Percentiles rank a stretch among this genome's conserved stretches.
Evolutionary conservation across 2,113 vertebrate species (phyloP).

Genomic region (Scolopax mira): DNA sequence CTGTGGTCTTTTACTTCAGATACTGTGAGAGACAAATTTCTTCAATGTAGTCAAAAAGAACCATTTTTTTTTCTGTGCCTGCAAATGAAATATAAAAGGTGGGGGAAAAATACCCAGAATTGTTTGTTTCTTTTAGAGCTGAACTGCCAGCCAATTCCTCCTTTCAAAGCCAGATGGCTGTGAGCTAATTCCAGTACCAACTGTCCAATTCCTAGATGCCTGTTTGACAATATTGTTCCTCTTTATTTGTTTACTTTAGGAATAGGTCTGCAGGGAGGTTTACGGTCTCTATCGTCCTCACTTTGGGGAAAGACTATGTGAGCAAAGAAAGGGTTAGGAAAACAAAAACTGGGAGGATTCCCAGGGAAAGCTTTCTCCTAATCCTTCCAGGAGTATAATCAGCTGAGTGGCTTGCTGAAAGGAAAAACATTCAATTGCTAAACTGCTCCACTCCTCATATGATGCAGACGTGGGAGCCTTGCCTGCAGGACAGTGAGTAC

Average conservation of each 20-base stretch:
- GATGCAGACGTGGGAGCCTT: not conserved
- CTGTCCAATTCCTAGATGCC: conserved; percentile 46
- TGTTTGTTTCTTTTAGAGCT: not conserved
- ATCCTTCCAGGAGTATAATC: not conserved
- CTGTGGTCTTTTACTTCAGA: not conserved
- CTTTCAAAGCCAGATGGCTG: conserved; percentile 51
- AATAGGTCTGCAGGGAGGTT: conserved; percentile 10
- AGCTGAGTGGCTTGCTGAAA: not conserved
- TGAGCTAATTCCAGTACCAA: conserved; percentile 44
- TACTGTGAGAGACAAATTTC: not conserved
- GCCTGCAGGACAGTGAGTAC: not conserved
- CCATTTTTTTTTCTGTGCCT: not conserved
- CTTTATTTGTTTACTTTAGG: conserved; percentile 49
- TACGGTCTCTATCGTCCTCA: not conserved
- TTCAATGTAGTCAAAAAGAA: not conserved
- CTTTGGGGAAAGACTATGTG: not conserved
- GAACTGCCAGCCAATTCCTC: conserved; percentile 34
- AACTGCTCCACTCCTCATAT: not conserved
- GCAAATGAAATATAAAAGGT: not conserved
- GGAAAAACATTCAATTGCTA: not conserved
- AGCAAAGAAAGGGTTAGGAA: not conserved
- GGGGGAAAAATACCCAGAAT: not conserved
- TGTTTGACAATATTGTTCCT: conserved; percentile 51
- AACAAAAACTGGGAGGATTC: not conserved
- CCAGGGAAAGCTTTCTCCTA: not conserved